Evolutionary conservation across 2,888 invertebrate species (phyloP).

Genomic region (Drosophila quinaria): DNA sequence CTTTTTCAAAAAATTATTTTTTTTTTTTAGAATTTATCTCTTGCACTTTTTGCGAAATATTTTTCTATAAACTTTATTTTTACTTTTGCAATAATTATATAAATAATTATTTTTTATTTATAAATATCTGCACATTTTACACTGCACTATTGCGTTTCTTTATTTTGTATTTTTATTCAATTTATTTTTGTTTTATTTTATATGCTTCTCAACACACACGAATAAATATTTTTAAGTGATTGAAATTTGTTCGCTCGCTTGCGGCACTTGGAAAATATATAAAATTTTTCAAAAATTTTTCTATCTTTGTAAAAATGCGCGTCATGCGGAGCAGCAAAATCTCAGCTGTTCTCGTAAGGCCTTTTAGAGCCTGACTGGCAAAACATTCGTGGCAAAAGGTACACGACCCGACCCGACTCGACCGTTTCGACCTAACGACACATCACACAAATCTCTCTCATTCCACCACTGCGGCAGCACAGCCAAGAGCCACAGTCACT

Average conservation of each 20-base stretch:
- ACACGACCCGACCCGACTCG: constrained; percentile 87
- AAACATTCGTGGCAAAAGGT: constrained; percentile 86
- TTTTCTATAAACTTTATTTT: constrained; percentile 7
- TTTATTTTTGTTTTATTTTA: constrained; percentile 11
- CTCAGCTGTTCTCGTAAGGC: constrained; percentile 86
- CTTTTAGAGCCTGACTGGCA: constrained; percentile 86
- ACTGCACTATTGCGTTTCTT: constrained; percentile 41
- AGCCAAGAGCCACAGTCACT: constrained; percentile 30
- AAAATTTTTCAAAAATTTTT: constrained; percentile 55
- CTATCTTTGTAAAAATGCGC: constrained; percentile 80
- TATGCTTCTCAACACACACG: constrained; percentile 34
- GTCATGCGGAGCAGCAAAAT: constrained; percentile 85
- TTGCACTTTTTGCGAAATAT: constrained; percentile 37
- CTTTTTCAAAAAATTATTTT: constrained; percentile 7
- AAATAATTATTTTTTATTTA: constrained; percentile 43
- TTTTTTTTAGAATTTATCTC: constrained; percentile 14
- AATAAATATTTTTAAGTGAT: constrained; percentile 16
- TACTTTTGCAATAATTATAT: constrained; percentile 18
- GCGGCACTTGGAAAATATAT: constrained; percentile 50
- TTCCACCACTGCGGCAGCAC: constrained; percentile 73
- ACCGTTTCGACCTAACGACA: constrained; percentile 86
- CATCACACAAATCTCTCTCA: constrained; percentile 86
- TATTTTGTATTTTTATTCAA: constrained; percentile 10
- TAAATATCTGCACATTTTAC: constrained; percentile 54
- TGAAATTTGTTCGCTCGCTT: constrained; percentile 45